Conservation (phyloP, 2,113 vertebrate genomes). For the Prochilodus magdalenae region DNA sequence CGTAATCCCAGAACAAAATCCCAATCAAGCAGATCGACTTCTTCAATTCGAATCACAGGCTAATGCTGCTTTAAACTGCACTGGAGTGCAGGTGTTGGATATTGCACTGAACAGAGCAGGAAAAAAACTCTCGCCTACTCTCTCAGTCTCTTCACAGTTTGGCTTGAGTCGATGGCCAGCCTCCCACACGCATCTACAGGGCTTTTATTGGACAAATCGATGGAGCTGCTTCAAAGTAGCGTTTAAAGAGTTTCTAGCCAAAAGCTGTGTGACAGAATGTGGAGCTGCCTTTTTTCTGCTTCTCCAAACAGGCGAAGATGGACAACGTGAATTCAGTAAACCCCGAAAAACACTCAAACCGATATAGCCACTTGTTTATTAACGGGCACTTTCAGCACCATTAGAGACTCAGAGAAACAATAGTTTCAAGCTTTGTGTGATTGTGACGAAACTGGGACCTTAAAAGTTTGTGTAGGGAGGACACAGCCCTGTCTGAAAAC, state of each 20-base stretch:
- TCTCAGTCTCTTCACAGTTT: not conserved
- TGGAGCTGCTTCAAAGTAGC: not conserved
- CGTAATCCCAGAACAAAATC: not conserved
- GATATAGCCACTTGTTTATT: not conserved
- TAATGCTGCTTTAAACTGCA: not conserved
- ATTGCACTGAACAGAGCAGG: not conserved
- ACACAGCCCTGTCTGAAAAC: not conserved
- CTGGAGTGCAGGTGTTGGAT: not conserved
- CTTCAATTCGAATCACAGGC: not conserved
- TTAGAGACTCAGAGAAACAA: not conserved
- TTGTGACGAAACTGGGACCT: not conserved
- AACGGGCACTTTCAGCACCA: not conserved
- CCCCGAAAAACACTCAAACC: no score
- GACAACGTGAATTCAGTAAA: no score
- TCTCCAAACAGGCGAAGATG: no score
- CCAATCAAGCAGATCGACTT: not conserved
- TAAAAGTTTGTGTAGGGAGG: not conserved
- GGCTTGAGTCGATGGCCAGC: not conserved
- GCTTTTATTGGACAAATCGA: not conserved
- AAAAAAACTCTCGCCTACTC: not conserved
- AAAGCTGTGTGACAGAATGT: not conserved
- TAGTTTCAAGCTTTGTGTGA: not conserved
- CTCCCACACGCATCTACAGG: not conserved
- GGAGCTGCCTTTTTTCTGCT: no score
- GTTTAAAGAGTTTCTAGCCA: not conserved